A percentile compares a stretch with the other conserved stretches of the same genome.
These are phyloP conservation scores for Andrena minutula DNA, from an alignment of 2,888 invertebrate genomes.

Conservation along the genomic window DNA sequence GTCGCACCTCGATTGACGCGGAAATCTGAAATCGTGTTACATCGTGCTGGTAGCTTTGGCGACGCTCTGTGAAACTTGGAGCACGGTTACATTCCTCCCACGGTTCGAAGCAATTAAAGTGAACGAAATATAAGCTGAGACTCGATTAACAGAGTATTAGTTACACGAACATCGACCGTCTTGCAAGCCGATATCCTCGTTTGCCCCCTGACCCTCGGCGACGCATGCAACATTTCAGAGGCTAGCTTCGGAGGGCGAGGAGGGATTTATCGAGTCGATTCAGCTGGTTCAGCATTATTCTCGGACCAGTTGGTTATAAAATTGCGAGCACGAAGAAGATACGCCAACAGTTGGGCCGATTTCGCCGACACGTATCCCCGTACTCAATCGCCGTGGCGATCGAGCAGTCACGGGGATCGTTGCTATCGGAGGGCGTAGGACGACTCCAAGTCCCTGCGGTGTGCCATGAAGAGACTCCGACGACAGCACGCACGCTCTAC, in stretches of 20 bases:
- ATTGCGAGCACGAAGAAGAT: not conserved
- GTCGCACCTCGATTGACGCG: not conserved
- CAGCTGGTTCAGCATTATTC: no score
- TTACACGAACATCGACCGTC: no score
- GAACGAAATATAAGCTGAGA: not conserved
- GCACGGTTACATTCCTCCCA: not conserved
- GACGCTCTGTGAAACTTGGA: not conserved
- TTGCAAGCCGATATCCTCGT: no score
- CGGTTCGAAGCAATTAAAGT: not conserved
- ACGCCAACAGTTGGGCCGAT: not conserved
- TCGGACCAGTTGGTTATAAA: not conserved
- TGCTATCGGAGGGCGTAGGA: not conserved
- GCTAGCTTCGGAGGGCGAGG: no score
- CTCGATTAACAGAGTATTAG: not conserved
- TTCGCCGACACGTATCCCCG: not conserved
- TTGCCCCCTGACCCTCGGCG: no score
- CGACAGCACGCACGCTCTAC: constrained; percentile 13
- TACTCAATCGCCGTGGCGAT: not conserved
- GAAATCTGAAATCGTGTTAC: not conserved
- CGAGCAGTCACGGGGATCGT: not conserved
- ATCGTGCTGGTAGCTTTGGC: not conserved
- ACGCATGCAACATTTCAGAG: no score
- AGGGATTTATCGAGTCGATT: no score
- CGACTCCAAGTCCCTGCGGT: not conserved
- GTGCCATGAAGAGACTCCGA: constrained; percentile 20